These are phyloP conservation scores for Megamerina dolium DNA, from an alignment of 2,888 invertebrate genomes.

Conservation along the genomic window DNA sequence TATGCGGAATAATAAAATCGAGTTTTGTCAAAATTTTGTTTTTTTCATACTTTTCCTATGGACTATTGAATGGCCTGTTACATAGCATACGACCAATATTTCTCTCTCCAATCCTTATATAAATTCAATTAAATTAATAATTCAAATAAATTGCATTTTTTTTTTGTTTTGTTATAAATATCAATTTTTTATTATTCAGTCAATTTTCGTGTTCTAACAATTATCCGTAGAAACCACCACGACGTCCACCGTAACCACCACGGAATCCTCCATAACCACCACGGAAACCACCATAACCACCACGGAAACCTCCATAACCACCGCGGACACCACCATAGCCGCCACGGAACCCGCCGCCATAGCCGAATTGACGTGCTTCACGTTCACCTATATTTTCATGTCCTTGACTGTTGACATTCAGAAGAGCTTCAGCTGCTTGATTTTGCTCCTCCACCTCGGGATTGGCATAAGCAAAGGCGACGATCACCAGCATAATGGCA, in stretches of 20 bases:
- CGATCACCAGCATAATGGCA: slow-evolving; percentile 16
- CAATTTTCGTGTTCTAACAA: not conserved
- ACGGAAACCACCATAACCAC: slow-evolving; percentile 11
- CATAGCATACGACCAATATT: no score
- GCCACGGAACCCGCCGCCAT: slow-evolving; percentile 17
- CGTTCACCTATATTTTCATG: slow-evolving; percentile 30
- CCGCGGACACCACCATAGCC: slow-evolving; percentile 12
- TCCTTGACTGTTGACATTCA: slow-evolving; percentile 23
- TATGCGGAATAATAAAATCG: no score
- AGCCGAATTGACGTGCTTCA: slow-evolving; percentile 22
- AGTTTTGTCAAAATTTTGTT: no score
- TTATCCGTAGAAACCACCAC: slow-evolving; percentile 16
- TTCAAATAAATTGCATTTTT: no score
- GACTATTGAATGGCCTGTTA: no score
- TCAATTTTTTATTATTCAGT: no score
- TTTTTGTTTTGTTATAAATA: no score
- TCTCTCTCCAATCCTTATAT: no score
- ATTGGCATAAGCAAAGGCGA: slow-evolving; percentile 14
- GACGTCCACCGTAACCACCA: slow-evolving; percentile 14
- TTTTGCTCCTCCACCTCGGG: slow-evolving; percentile 12
- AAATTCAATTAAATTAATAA: no score
- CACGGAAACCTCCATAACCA: slow-evolving; percentile 5
- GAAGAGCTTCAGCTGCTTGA: slow-evolving; percentile 16
- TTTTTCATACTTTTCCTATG: no score
- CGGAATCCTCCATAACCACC: slow-evolving; percentile 13